Evolutionary conservation across 1,140 invertebrate species (phyloP), one percentile per base, ranked within the genome.

Genomic region (Drosophila sp.): DNA sequence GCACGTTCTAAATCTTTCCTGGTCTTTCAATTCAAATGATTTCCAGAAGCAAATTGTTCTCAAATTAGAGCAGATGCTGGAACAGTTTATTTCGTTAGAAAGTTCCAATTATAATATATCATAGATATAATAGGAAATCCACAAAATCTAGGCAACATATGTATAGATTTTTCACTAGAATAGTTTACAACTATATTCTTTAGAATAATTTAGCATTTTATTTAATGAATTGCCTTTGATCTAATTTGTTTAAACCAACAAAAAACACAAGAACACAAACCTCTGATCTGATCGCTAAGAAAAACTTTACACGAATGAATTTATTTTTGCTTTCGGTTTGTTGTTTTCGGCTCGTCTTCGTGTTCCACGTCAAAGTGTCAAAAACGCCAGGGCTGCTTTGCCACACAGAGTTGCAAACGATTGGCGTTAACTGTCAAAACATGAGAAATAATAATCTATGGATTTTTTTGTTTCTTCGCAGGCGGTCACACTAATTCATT

Each of bases 301-400:
- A 80, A 89, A 70, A 74, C 72, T 80, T 38, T 11, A 77, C 54
- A 67, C 57, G 70, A 87, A 54, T 87, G 84, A 77, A 3, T 6
- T 27, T 3, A n/a, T 56, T 50, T 70, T 60, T 60, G 7, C 54
- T 29, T 55, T 29, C 58, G 54, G 40, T 58, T 50, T 50, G 29
- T 44, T 76, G 72, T 66, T 73, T 72, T 76, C 58, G 72, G 60
- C 65, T 30, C 29, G 60, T 60, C 35, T 29, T 40, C 65, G 35
- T 29, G 47, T 33, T 82, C 83, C 83, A 87, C 83, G 83, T 87
- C 79, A 60, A 83, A 70, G 33, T 70, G 84, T 87, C 83, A 87
- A 55, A 75, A 35, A 0, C 3, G 33, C 1, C 67, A 87, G 84
- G 8, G 84, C 44, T 83, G 67, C 65, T 67, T 35, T 29, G 41